phyloP scores from a whole-genome alignment of 2,888 invertebrate genomes.

The Cheilosia scutellata region DNA sequence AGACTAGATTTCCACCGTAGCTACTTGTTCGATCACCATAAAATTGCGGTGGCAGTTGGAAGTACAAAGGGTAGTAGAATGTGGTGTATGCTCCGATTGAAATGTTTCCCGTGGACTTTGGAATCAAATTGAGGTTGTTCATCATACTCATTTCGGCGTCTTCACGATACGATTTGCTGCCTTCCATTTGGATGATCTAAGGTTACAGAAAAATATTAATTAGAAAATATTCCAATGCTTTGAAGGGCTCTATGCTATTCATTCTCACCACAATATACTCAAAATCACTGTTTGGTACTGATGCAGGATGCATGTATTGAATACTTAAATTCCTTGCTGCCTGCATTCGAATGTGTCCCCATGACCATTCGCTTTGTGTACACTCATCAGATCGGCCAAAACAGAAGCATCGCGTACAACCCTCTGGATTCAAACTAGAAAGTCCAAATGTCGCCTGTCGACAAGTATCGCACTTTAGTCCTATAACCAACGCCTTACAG shows the following conservation, averaged over 20 bases:
- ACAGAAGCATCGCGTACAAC: slow-evolving; percentile 98
- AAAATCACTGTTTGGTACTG: slow-evolving; percentile 80
- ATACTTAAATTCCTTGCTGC: slow-evolving; percentile 85
- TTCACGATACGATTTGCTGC: slow-evolving; percentile 82
- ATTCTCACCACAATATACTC: slow-evolving; percentile 82
- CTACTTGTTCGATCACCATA: slow-evolving; percentile 94
- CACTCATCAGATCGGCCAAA: slow-evolving; percentile 94
- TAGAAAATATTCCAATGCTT: background rate
- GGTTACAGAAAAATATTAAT: background rate
- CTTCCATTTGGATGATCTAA: slow-evolving; percentile 81
- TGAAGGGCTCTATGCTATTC: no score
- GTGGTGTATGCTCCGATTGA: slow-evolving; percentile 83
- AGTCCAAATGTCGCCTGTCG: slow-evolving; percentile 94
- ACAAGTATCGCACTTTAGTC: slow-evolving; percentile 93
- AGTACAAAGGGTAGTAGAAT: slow-evolving; percentile 83
- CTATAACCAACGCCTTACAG: slow-evolving; percentile 95
- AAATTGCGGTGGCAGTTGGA: slow-evolving; percentile 89
- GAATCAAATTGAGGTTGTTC: slow-evolving; percentile 87
- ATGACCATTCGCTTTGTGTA: slow-evolving; percentile 91
- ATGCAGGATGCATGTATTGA: slow-evolving; percentile 80
- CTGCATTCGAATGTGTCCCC: slow-evolving; percentile 90
- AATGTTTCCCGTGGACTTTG: slow-evolving; percentile 85
- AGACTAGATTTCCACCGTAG: slow-evolving; percentile 95
- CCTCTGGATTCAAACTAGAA: slow-evolving; percentile 90
- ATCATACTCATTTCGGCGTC: slow-evolving; percentile 85